Evolutionary conservation across 1,140 invertebrate genomes (phyloP), one percentile per base, ranked within the genome.

Genomic region (Trichonephila inaurata): DNA sequence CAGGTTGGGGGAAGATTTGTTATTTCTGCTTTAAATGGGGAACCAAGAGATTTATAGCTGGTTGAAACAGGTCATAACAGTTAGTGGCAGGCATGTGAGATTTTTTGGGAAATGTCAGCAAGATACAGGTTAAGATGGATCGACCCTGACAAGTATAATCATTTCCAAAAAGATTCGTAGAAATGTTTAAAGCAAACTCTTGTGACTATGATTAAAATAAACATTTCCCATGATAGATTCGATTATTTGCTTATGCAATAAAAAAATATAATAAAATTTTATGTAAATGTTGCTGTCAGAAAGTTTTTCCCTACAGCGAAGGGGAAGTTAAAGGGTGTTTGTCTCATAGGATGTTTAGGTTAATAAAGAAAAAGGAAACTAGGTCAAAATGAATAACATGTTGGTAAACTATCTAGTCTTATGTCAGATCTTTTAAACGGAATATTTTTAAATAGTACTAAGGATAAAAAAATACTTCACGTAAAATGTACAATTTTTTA

Each of bases 131-230:
- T 16, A 16, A 16, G 72, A 77, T 40, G 4, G 72, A 77, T 77
- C 33, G 28, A 77, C 72, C 66, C 33, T 77, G 72, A 77, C 72
- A 77, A 77, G 28, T 51, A 12, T 33, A 77, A 77, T 77, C 28
- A 33, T 24, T 77, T 18, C 18, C 24, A 77, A 77, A 77, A 77
- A 18, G 4, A 77, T 28, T 69, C 21, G 72, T 6, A 3, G 28
- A 33, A 69, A 69, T 6, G 28, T 4, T 18, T 33, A 77, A 77
- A 40, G 33, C 28, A 19, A 77, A 77, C 33, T 40, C 33, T 28
- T 77, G 24, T 8, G 33, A 77, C 33, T 40, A 40, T 40, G 33
- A 16, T 18, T 18, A 40, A 14, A 64, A 77, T n/a, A 77, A 77
- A 77, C 28, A 40, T 77, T 19, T 12, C 28, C 14, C 24, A 6